Evolutionary conservation across 2,888 invertebrate species (phyloP).

Genomic region (Amphipoea oculea): DNA sequence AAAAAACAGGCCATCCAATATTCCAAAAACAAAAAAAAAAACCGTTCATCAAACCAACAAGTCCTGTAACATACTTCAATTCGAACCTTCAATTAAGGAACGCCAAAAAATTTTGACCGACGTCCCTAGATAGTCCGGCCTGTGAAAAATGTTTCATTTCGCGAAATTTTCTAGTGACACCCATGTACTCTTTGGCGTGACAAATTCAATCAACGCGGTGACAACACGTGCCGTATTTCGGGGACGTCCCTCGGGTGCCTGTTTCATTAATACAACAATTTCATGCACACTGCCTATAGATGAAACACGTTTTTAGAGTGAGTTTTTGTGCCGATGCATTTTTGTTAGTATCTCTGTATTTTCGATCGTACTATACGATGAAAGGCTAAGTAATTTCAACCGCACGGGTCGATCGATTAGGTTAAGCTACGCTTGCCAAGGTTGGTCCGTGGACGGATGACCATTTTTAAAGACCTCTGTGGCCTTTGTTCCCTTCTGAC

Average conservation of each 20-base stretch:
- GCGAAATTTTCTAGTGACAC: slow-evolving; percentile 63
- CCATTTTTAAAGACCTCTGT: too few relatives aligned
- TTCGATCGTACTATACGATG: not conserved
- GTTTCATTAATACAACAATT: slow-evolving; percentile 70
- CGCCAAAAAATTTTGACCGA: slow-evolving; percentile 36
- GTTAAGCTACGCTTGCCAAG: not conserved
- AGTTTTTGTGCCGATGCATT: slow-evolving; percentile 43
- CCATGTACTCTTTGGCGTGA: slow-evolving; percentile 61
- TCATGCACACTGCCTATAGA: slow-evolving; percentile 61
- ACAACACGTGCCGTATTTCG: slow-evolving; percentile 66
- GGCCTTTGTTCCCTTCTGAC: not conserved
- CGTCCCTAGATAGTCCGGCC: slow-evolving; percentile 25
- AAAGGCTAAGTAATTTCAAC: not conserved
- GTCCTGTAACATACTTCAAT: slow-evolving; percentile 39
- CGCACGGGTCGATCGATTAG: not conserved
- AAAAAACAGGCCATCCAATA: not conserved
- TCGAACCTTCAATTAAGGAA: slow-evolving; percentile 34
- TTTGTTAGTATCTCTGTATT: slow-evolving; percentile 30
- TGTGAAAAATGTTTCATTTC: slow-evolving; percentile 62
- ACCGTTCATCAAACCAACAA: slow-evolving; percentile 14
- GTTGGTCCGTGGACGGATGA: not conserved
- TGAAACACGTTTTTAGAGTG: slow-evolving; percentile 52
- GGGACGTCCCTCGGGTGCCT: slow-evolving; percentile 49
- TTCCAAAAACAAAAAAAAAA: not conserved
- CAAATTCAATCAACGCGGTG: slow-evolving; percentile 72